Conservation (phyloP, 1,140 invertebrate genomes). For the Coenobita brevimanus region DNA sequence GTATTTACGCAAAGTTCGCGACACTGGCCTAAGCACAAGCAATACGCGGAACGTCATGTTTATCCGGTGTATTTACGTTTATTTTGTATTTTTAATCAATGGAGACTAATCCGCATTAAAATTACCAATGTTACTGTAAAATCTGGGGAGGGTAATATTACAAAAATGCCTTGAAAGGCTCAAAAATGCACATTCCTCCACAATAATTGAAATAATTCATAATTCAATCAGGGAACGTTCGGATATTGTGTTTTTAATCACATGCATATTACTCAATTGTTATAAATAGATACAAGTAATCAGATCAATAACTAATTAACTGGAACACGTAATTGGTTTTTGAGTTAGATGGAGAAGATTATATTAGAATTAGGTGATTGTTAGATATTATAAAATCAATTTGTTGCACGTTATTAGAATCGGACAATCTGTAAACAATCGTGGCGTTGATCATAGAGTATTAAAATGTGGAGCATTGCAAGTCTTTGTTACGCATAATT, state of each 20-base stretch:
- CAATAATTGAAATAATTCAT: conserved; percentile 62
- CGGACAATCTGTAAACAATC: conserved; percentile 60
- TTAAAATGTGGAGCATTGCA: conserved; percentile 54
- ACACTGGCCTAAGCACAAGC: too few species aligned
- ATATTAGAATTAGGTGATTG: not conserved
- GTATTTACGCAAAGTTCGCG: too few species aligned
- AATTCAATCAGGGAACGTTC: conserved; percentile 59
- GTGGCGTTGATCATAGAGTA: conserved; percentile 53
- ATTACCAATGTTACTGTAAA: too few species aligned
- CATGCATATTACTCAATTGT: conserved; percentile 36
- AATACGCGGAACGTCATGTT: too few species aligned
- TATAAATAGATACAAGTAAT: conserved; percentile 6
- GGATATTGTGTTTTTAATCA: conserved; percentile 55
- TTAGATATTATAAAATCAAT: conserved; percentile 20
- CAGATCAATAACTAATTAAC: not conserved
- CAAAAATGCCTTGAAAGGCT: too few species aligned
- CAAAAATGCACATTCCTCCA: conserved; percentile 14
- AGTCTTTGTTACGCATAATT: conserved; percentile 63
- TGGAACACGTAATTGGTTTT: not conserved
- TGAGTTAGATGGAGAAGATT: not conserved
- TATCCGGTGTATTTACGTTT: too few species aligned
- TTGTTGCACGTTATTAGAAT: conserved; percentile 53
- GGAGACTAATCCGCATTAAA: too few species aligned
- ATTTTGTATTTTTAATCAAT: too few species aligned
- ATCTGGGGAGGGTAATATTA: too few species aligned